These are phyloP conservation scores for Acanthurus leucopareius DNA, from an alignment of 2,797 vertebrate genomes.

Conservation along the genomic window DNA sequence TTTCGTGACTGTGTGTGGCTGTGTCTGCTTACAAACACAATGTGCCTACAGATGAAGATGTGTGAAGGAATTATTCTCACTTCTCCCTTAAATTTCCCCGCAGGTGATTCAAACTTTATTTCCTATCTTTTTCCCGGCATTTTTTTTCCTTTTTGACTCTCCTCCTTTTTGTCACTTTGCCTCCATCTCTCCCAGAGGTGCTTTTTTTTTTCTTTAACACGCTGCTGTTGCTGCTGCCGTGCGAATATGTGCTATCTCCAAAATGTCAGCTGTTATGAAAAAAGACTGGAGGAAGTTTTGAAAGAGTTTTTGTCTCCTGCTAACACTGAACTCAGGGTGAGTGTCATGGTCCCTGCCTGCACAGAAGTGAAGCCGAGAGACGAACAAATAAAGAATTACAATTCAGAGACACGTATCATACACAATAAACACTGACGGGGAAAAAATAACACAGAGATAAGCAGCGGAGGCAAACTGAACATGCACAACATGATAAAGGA, in stretches of 20 bases:
- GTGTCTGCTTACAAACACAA: constrained; percentile 8
- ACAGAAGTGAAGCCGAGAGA: constrained; percentile 3
- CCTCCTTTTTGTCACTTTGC: constrained; percentile 26
- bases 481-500: neutral
- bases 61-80: constrained; percentile 20
- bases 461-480: neutral
- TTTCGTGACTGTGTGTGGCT: constrained; percentile 1
- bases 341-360: neutral
- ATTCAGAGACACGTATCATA: neutral
- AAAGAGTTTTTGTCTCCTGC: constrained; percentile 22
- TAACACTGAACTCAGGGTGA: constrained; percentile 2
- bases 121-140: neutral
- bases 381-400: constrained; percentile 4
- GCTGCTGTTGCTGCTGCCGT: neutral
- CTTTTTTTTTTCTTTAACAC: neutral
- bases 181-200: constrained; percentile 34
- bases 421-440: neutral
- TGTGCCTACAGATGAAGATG: neutral
- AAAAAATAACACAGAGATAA: neutral
- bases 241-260: constrained; percentile 31
- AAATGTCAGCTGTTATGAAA: constrained; percentile 55
- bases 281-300: constrained; percentile 22
- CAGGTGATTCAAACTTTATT: constrained; percentile 33
- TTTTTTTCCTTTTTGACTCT: constrained; percentile 22
- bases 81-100: constrained; percentile 34